Base-by-base conservation (phyloP, 2,888 invertebrate species). In the Psylliodes chrysocephalus region DNA sequence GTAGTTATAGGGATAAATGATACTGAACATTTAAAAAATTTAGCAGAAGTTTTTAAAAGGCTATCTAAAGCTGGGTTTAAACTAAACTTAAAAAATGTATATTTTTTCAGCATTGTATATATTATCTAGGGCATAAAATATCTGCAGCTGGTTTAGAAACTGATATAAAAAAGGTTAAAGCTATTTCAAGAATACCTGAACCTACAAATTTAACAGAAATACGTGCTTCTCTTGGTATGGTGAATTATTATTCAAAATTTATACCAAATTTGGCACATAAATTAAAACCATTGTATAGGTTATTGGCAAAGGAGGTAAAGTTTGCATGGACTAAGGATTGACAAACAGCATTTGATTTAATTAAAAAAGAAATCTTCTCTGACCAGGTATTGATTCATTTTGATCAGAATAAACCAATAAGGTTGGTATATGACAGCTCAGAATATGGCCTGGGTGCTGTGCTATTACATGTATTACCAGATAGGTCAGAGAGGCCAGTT, bases 281-380 rank as follows among this genome's bases (percentile, higher is more conserved):
- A n/a, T n/a, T n/a, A n/a, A n/a, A n/a, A n/a, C n/a, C n/a, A n/a
- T n/a, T n/a, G n/a, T n/a, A n/a, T n/a, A n/a, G n/a, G n/a, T n/a
- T n/a, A n/a, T n/a, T n/a, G n/a, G n/a, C 19, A 8, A 40, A 40
- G 6, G 15, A 51, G n/a, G 54, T 8, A 3, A 19, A 28, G 7
- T 77, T 73, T 28, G 49, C 65, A 8, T 79, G 79, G 78, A 67
- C 30, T 10, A 33, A 35, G 5, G 47, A 47, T 1, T 54, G 54
- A 18, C 47, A 61, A 17, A 18, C 3, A 28, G 30, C 54, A 8
- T 61, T 61, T 55, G 47, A n/a, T n/a, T n/a, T n/a, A n/a, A n/a
- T n/a, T n/a, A n/a, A n/a, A n/a, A n/a, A n/a, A n/a, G n/a, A n/a
- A n/a, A n/a, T n/a, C n/a, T n/a, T n/a, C n/a, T n/a, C n/a, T n/a